Evolutionary conservation across 2,113 vertebrate species (phyloP).

Genomic region (Anolis carolinensis): DNA sequence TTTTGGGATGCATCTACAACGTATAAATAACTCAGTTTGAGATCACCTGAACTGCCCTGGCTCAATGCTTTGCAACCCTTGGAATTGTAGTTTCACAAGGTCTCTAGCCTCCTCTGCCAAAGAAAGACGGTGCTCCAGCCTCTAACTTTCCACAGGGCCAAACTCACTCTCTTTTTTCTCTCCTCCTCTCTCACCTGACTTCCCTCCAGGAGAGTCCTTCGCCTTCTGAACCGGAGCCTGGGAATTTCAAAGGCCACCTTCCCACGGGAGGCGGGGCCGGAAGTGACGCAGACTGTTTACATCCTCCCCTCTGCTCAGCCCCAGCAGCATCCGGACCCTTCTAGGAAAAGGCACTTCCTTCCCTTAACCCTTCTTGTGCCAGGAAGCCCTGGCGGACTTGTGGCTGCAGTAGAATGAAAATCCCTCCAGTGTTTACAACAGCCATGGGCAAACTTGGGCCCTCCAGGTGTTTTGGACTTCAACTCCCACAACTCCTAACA

Average conservation of each 20-base stretch:
- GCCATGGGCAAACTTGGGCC: too few relatives aligned
- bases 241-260: constrained; percentile 40
- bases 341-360: neutral
- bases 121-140: too few relatives aligned
- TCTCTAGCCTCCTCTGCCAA: neutral
- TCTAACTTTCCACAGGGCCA: neutral
- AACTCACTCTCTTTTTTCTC: neutral
- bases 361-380: neutral
- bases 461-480: too few relatives aligned
- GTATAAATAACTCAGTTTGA: neutral
- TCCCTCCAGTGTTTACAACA: too few relatives aligned
- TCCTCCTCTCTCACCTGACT: neutral
- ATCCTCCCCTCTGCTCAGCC: neutral
- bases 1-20: too few relatives aligned
- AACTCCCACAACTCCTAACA: too few relatives aligned
- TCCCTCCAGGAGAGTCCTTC: neutral
- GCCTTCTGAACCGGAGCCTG: neutral
- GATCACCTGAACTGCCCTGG: too few relatives aligned
- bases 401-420: too few relatives aligned
- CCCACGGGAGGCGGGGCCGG: constrained; percentile 27
- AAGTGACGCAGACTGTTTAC: constrained; percentile 25
- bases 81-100: too few relatives aligned
- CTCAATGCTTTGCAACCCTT: too few relatives aligned
- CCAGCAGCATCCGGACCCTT: neutral
- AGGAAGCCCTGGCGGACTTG: too few relatives aligned